Evolutionary conservation across 2,888 invertebrate genomes (phyloP).

Genomic region (Caradrina kadenii): DNA sequence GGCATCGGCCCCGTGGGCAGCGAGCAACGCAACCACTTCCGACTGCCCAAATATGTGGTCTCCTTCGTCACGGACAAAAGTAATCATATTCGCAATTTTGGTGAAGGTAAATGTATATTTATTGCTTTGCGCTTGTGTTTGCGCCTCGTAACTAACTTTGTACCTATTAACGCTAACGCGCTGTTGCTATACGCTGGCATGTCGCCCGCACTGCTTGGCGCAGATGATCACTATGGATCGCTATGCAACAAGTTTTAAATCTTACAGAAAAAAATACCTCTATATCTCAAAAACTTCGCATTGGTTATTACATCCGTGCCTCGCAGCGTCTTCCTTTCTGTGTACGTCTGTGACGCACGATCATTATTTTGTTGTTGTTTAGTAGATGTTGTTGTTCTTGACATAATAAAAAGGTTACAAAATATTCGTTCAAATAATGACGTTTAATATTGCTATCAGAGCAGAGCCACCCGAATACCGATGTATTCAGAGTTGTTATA

Average conservation of each 20-base stretch:
- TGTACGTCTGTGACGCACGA: constrained; percentile 67
- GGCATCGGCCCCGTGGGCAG: constrained; percentile 84
- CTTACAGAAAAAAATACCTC: constrained; percentile 28
- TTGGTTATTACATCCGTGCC: constrained; percentile 68
- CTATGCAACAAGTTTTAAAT: constrained; percentile 47
- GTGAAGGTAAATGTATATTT: constrained; percentile 91
- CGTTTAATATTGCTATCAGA: constrained; percentile 22
- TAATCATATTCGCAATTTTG: constrained; percentile 91
- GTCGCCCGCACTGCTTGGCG: constrained; percentile 75
- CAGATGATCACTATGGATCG: constrained; percentile 68
- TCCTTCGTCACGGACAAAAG: constrained; percentile 91
- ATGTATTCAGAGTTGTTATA: constrained; percentile 17
- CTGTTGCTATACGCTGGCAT: constrained; percentile 77
- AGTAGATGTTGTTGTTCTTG: constrained; percentile 39
- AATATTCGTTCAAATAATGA: constrained; percentile 11
- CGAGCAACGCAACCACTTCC: constrained; percentile 89
- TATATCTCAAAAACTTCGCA: constrained; percentile 29
- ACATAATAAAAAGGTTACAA: constrained; percentile 13
- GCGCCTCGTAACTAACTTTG: constrained; percentile 82
- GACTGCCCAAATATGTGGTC: constrained; percentile 92
- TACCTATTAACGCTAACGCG: constrained; percentile 80
- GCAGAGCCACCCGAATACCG: constrained; percentile 20
- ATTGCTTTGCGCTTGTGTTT: constrained; percentile 88
- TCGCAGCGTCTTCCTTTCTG: constrained; percentile 70
- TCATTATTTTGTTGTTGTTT: constrained; percentile 56